Base-by-base conservation (phyloP, 2,797 vertebrate genomes). In the Chiloscyllium punctatum region DNA sequence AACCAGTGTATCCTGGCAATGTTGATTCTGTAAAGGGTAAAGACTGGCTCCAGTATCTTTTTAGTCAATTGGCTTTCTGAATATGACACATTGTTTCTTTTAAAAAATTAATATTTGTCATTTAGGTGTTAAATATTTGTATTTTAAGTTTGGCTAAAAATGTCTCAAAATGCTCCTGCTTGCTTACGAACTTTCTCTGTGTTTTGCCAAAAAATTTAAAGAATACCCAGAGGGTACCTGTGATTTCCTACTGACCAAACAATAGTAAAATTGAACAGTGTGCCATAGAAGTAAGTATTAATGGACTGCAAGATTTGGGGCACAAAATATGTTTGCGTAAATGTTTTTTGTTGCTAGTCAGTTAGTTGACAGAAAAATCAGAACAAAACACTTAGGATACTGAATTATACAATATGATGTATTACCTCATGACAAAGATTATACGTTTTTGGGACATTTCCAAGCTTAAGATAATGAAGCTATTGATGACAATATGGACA, bases 401-500 rank as follows among this genome's bases (percentile, higher is more conserved):
- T 48, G n/a, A 11, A 94, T 72, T 72, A 11, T 94, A 94, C 66
- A 42, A 51, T 72, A 69, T n/a, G 15, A 72, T 27, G 30, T 51
- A 69, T 13, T 72, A 69, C 25, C 48, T 25, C 72, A 94, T 25
- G 42, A 27, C 37, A 51, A 48, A 23, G 72, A 69, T 23, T 51
- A 6, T 94, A 72, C 69, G 30, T 37, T 94, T 71, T 51, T 94
- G 92, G 69, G 37, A 30, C 9, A 94, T 72, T 72, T 94, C 92
- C 68, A 94, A 72, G n/a, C 0, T 94, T 72, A 94, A 51, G 48
- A 94, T 71, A 72, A 94, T 94, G 69, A 72, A 72, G 68, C 68
- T 68, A 94, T 94, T 72, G 23, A 94, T 72, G 92, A 3, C 51
- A 72, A 51, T 94, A 94, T 72, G 69, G 69, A 51, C 68, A 94